A percentile compares a stretch with the other conserved stretches of the same genome.
These are phyloP conservation scores for Fundulus diaphanus DNA, from an alignment of 2,797 vertebrate genomes.

Conservation along the genomic window DNA sequence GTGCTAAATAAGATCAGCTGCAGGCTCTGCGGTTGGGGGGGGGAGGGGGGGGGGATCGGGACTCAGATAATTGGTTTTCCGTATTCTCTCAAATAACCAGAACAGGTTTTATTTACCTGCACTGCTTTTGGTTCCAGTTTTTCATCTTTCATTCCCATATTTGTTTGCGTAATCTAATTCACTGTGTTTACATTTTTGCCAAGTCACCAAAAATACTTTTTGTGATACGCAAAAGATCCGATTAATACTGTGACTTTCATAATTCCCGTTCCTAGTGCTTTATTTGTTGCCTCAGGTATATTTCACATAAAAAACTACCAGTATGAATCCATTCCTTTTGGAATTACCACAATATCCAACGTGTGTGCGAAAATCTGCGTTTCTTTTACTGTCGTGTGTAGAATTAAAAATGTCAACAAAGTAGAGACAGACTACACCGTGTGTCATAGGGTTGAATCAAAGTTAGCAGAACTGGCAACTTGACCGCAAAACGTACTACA, in stretches of 20 bases:
- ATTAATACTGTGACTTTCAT: neutral
- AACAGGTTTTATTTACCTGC: neutral
- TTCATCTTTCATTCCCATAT: neutral
- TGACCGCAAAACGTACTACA: no score
- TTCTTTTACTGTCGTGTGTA: neutral
- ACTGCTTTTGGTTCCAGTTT: neutral
- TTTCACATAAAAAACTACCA: neutral
- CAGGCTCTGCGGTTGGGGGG: slow-evolving; percentile 11
- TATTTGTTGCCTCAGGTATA: neutral
- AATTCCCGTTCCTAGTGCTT: neutral
- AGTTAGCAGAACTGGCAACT: no score
- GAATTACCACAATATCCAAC: neutral
- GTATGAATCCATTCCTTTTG: neutral
- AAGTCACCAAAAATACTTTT: neutral
- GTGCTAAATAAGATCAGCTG: slow-evolving; percentile 47
- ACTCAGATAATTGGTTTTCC: neutral
- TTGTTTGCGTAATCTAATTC: neutral
- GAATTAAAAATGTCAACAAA: neutral
- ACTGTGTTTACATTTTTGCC: neutral
- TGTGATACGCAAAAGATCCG: neutral
- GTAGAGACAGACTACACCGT: no score
- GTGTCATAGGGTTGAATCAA: no score
- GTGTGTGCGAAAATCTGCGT: neutral
- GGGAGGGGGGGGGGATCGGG: no score
- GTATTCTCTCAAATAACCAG: neutral